These are phyloP conservation scores for Pangasius krempfi DNA, from an alignment of 2,797 vertebrate genomes.

Conservation along the genomic window DNA sequence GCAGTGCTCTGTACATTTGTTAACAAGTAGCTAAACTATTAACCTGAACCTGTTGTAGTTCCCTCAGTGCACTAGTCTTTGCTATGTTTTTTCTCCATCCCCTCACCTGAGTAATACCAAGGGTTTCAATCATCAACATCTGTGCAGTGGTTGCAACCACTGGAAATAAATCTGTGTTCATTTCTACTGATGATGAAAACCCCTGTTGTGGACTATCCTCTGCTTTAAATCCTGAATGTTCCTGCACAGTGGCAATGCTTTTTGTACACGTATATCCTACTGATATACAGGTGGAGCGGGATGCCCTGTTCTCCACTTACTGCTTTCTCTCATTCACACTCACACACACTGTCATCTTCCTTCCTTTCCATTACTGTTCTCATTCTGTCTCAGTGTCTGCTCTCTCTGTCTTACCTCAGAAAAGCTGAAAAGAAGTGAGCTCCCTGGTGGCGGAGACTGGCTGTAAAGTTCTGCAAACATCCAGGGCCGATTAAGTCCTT, in stretches of 20 bases:
- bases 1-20: not conserved
- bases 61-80: not conserved
- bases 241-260: slow-evolving; percentile 55
- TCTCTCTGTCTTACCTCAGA: slow-evolving; percentile 80
- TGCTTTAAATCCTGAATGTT: slow-evolving; percentile 36
- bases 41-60: not conserved
- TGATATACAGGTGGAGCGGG: slow-evolving; percentile 49
- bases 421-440: slow-evolving; percentile 80
- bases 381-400: slow-evolving; percentile 50
- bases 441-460: slow-evolving; percentile 80
- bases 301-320: slow-evolving; percentile 28
- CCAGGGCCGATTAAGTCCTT: slow-evolving; percentile 77
- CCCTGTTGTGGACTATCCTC: slow-evolving; percentile 36
- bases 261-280: slow-evolving; percentile 58
- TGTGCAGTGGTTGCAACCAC: not conserved
- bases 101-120: not conserved
- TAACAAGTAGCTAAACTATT: not conserved
- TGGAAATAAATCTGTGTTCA: not conserved
- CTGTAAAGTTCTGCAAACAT: slow-evolving; percentile 79
- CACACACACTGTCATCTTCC: slow-evolving; percentile 46
- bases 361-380: not conserved
- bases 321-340: slow-evolving; percentile 41
- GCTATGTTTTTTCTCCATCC: slow-evolving; percentile 1
- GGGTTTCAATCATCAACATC: not conserved
- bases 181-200: not conserved